Evolutionary conservation across 2,888 invertebrate species (phyloP).

Genomic region (Perizoma affinitatum): DNA sequence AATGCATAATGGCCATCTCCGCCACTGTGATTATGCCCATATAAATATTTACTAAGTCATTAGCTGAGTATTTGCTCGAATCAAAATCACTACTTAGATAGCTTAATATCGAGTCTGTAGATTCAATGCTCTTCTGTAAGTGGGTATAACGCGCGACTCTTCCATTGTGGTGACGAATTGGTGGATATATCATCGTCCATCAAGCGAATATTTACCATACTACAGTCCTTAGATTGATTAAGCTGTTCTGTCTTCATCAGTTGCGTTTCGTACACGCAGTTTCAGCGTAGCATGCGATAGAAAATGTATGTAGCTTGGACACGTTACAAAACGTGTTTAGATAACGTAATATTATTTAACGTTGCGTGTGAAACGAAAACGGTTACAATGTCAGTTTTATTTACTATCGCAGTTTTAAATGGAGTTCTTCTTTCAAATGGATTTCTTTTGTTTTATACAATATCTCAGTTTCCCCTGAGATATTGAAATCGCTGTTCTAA

Average conservation of each 20-base stretch:
- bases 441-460: too few species aligned
- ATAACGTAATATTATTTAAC: slow-evolving; percentile 53
- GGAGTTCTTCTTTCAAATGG: too few species aligned
- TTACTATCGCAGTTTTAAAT: background rate
- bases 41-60: slow-evolving; percentile 65
- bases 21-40: slow-evolving; percentile 58
- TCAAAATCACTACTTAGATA: slow-evolving; percentile 40
- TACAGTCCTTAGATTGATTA: background rate
- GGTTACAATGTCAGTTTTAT: slow-evolving; percentile 32
- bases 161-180: too few species aligned
- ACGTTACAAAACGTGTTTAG: slow-evolving; percentile 38
- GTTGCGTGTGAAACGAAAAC: slow-evolving; percentile 40
- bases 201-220: background rate
- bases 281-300: slow-evolving; percentile 42
- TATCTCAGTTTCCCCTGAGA: too few species aligned
- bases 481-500: too few species aligned
- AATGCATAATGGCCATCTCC: slow-evolving; percentile 66
- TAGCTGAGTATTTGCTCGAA: slow-evolving; percentile 54
- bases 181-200: too few species aligned
- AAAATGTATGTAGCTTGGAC: slow-evolving; percentile 43
- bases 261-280: slow-evolving; percentile 27
- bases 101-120: too few species aligned
- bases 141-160: background rate
- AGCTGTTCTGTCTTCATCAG: background rate
- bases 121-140: too few species aligned